Percentiles rank a stretch among this genome's conserved stretches.
These are phyloP conservation scores for Aphidius gifuensis DNA, from an alignment of 1,140 invertebrate genomes.

Conservation along the genomic window DNA sequence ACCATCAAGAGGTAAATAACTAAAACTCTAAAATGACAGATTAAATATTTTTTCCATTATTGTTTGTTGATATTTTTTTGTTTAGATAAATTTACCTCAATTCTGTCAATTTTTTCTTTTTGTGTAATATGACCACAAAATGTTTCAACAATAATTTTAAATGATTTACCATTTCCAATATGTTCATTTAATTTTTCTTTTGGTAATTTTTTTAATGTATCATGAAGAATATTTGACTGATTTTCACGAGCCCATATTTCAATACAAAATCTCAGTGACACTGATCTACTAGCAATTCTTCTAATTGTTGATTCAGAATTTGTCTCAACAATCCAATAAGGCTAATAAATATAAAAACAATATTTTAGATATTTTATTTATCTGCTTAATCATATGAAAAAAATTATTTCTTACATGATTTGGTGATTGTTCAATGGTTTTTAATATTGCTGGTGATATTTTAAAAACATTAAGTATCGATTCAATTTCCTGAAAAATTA, in stretches of 20 bases:
- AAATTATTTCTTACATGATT: constrained; percentile 50
- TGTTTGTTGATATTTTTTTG: not conserved
- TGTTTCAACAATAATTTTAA: constrained; percentile 82
- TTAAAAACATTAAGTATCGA: constrained; percentile 66
- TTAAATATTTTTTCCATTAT: not conserved
- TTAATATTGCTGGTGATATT: constrained; percentile 56
- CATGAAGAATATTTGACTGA: constrained; percentile 61
- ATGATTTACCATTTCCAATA: constrained; percentile 60
- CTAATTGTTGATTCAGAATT: constrained; percentile 60
- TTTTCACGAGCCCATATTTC: constrained; percentile 73
- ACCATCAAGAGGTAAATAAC: constrained; percentile 77
- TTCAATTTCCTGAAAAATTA: constrained; percentile 64
- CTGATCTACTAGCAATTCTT: constrained; percentile 71
- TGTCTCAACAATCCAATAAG: constrained; percentile 76
- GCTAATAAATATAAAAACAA: constrained; percentile 49
- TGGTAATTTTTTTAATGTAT: constrained; percentile 60
- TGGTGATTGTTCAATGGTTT: constrained; percentile 56
- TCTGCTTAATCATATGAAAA: too few species aligned
- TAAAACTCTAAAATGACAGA: constrained; percentile 62
- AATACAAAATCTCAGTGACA: constrained; percentile 72
- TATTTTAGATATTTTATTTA: not conserved
- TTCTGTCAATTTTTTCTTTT: constrained; percentile 77
- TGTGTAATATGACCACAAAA: constrained; percentile 82
- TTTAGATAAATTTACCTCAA: constrained; percentile 57
- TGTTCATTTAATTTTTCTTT: constrained; percentile 56